Percentiles rank a stretch among this genome's conserved stretches.
Evolutionary conservation across 1,140 invertebrate genomes (phyloP).

Genomic region (Branchinecta lindahli): DNA sequence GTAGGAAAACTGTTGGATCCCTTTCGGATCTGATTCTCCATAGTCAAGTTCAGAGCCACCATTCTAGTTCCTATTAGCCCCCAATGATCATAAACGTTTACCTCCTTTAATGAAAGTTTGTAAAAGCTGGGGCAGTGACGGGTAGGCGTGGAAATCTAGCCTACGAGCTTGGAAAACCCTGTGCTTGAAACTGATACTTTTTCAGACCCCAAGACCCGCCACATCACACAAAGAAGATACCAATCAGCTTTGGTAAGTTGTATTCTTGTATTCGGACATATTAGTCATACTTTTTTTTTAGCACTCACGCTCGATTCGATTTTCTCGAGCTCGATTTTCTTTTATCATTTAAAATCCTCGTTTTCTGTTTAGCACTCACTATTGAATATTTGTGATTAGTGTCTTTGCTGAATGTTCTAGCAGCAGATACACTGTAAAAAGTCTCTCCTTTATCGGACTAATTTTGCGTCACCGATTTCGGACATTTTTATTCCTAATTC

Average conservation of each 20-base stretch:
- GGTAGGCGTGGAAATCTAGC: background rate
- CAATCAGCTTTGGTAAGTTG: slow-evolving; percentile 92
- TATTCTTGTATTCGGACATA: slow-evolving; percentile 23
- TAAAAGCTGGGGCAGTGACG: background rate
- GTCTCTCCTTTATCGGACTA: too few species aligned
- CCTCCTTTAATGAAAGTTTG: too few species aligned
- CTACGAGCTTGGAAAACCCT: too few species aligned
- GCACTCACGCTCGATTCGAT: slow-evolving; percentile 15
- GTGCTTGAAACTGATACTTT: slow-evolving; percentile 27
- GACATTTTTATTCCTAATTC: too few species aligned
- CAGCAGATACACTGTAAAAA: too few species aligned
- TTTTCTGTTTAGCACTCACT: background rate
- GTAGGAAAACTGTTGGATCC: too few species aligned
- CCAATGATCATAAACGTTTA: too few species aligned
- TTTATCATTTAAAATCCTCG: slow-evolving; percentile 9
- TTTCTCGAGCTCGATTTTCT: slow-evolving; percentile 18
- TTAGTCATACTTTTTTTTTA: slow-evolving; percentile 17
- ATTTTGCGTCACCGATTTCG: too few species aligned
- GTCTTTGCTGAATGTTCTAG: background rate
- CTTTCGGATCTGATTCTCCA: too few species aligned
- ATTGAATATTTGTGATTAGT: background rate
- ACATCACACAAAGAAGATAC: slow-evolving; percentile 90
- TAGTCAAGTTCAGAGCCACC: too few species aligned
- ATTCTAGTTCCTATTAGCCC: too few species aligned
- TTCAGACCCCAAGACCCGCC: slow-evolving; percentile 92